Evolutionary conservation across 2,888 invertebrate genomes (phyloP), one percentile per base, ranked within the genome.

Genomic region (Spodoptera picta): DNA sequence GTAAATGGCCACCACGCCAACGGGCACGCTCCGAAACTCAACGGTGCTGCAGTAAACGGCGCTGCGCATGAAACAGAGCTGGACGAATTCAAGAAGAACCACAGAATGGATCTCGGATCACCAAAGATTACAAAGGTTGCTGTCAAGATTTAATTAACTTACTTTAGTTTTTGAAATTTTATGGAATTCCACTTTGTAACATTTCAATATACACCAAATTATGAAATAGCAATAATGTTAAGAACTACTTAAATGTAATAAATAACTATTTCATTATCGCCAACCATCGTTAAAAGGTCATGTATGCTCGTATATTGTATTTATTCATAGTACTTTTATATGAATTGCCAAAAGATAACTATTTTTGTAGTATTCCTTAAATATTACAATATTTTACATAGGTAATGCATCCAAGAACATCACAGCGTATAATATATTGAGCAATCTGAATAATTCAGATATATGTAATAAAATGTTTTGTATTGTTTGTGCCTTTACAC

Each of bases 81-180:
- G 48, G 83, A 84, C 43, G 80, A 77, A 73, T 83, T 82, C 74
- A 85, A 88, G 74, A 86, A 85, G 62, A 84, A 73, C 75, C 88
- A 85, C 83, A 84, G 84, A 77, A 84, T 89, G 82, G 89, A 89
- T 90, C 87, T 92, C 87, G 86, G 85, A 75, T 83, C 94, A 90
- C 94, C 94, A 91, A 94, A 94, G 92, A 93, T 93, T 83, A 90
- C 90, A 85, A 94, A 93, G 83, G 90, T 93, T 77, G 92, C 93
- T 82, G 87, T 94, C 81, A 93, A 93, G 85, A 93, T 87, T 79
- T 93, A 90, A 87, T 81, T 27, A 81, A 80, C 74, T 77, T 84
- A 78, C 80, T 80, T 78, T 85, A 87, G 83, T 85, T 82, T 84
- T 85, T 83, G 70, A 88, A 81, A 80, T 83, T 89, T 87, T 88